phyloP scores from a whole-genome alignment of 2,888 invertebrate genomes.

The Sesia apiformis region DNA sequence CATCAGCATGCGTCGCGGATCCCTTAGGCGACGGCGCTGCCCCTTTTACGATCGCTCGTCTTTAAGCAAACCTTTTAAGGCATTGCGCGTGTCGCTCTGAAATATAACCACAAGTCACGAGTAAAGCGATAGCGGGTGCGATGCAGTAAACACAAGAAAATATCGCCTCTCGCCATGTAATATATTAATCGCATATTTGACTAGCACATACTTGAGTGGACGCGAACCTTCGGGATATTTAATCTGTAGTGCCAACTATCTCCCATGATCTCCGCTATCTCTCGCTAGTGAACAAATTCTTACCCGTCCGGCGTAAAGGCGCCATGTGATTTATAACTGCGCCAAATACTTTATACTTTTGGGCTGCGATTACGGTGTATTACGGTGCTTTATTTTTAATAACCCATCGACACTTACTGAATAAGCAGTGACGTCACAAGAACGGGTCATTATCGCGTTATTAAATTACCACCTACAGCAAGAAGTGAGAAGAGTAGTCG shows the following conservation, averaged over 20 bases:
- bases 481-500: no score
- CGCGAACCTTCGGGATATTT: not conserved
- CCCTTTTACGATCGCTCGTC: slow-evolving; percentile 31
- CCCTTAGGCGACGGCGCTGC: slow-evolving; percentile 24
- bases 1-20: slow-evolving; percentile 20
- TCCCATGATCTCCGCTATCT: not conserved
- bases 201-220: not conserved
- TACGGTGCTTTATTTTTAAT: slow-evolving; percentile 18
- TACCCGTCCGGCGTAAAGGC: slow-evolving; percentile 20
- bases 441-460: not conserved
- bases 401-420: slow-evolving; percentile 6
- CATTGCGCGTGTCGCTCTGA: slow-evolving; percentile 30
- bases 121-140: slow-evolving; percentile 25
- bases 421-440: not conserved
- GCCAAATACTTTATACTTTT: slow-evolving; percentile 42
- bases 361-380: slow-evolving; percentile 14
- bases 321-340: slow-evolving; percentile 53
- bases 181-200: not conserved
- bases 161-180: not conserved
- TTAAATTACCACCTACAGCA: not conserved
- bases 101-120: slow-evolving; percentile 22
- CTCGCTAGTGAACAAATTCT: slow-evolving; percentile 3
- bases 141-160: not conserved
- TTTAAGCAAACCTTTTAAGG: slow-evolving; percentile 35
- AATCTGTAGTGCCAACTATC: not conserved